Evolutionary conservation across 2,888 invertebrate genomes (phyloP).

Genomic region (Caenorhabditis sp.): DNA sequence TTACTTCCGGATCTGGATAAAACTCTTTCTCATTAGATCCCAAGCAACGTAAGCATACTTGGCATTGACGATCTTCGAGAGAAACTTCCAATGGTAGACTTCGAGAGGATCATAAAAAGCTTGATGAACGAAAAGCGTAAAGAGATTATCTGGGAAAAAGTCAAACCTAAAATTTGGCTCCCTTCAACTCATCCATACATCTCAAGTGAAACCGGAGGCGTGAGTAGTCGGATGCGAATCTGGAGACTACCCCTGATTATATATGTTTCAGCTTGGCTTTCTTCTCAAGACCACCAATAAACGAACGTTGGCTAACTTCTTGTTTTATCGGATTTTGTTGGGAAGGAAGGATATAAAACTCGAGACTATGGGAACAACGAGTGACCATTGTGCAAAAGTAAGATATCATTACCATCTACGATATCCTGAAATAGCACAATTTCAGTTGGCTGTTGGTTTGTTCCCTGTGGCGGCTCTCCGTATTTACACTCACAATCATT

Average conservation of each 20-base stretch:
- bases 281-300: not conserved
- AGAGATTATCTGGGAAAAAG: not conserved
- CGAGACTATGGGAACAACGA: too few species aligned
- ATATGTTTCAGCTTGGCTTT: not conserved
- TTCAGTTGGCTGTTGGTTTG: not conserved
- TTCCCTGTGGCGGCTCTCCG: slow-evolving; percentile 1
- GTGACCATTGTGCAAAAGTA: not conserved
- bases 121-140: not conserved
- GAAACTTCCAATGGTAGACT: not conserved
- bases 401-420: not conserved
- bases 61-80: not conserved
- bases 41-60: too few species aligned
- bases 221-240: not conserved
- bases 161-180: not conserved
- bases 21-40: too few species aligned
- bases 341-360: too few species aligned
- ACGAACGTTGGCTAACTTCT: not conserved
- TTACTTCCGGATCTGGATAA: too few species aligned
- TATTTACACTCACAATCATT: not conserved
- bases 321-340: not conserved
- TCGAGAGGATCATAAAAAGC: slow-evolving; percentile 12
- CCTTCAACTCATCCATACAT: not conserved
- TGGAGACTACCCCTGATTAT: not conserved
- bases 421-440: too few species aligned
- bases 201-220: not conserved